These are phyloP conservation scores for Euclidia mi DNA, from an alignment of 2,888 invertebrate genomes.

Conservation along the genomic window DNA sequence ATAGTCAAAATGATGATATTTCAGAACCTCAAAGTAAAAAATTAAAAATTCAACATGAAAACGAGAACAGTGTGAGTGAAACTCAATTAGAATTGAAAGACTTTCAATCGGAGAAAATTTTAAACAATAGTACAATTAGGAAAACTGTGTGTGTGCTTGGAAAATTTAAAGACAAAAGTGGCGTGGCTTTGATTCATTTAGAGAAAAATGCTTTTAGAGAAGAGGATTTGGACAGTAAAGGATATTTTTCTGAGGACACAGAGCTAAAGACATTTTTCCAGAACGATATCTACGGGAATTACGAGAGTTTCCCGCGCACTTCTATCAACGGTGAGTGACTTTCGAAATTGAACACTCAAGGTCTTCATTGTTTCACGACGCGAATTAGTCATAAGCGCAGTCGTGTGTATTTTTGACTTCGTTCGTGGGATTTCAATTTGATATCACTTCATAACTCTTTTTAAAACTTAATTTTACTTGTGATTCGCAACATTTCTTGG, in stretches of 20 bases:
- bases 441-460: neutral
- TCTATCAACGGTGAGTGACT: constrained; percentile 91
- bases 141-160: constrained; percentile 94
- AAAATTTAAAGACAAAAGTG: constrained; percentile 90
- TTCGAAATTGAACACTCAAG: constrained; percentile 54
- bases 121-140: constrained; percentile 93
- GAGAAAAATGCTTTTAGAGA: constrained; percentile 95
- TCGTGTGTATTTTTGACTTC: constrained; percentile 28
- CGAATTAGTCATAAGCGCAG: constrained; percentile 58
- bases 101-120: constrained; percentile 92
- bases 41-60: constrained; percentile 79
- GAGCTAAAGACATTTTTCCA: constrained; percentile 91
- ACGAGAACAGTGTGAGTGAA: constrained; percentile 73
- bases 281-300: constrained; percentile 96
- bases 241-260: constrained; percentile 91
- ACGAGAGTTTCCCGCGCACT: constrained; percentile 92
- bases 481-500: neutral
- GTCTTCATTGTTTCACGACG: constrained; percentile 58
- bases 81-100: constrained; percentile 88
- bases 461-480: neutral
- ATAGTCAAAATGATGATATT: constrained; percentile 71
- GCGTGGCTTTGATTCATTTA: constrained; percentile 93
- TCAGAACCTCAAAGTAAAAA: constrained; percentile 77
- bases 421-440: constrained; percentile 24
- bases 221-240: constrained; percentile 87